These are phyloP conservation scores for Lepidurus packardi DNA, from an alignment of 1,140 invertebrate genomes.

Conservation along the genomic window DNA sequence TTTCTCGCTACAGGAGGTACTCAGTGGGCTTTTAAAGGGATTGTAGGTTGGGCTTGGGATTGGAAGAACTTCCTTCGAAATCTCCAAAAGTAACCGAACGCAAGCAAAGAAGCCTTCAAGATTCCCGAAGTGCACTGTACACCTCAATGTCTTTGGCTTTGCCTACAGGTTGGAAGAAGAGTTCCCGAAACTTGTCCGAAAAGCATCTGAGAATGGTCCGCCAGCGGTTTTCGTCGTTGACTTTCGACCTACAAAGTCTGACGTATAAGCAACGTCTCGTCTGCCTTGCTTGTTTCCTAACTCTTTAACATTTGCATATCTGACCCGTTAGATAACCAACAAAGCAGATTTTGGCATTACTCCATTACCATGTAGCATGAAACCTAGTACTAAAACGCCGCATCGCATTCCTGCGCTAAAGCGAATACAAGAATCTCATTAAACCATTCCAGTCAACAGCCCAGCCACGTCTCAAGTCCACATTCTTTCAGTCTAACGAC, in stretches of 20 bases:
- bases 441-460: background rate
- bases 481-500: no score
- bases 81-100: no score
- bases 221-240: conserved; percentile 2
- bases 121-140: background rate
- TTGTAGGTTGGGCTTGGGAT: no score
- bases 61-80: no score
- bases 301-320: background rate
- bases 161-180: no score
- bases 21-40: background rate
- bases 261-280: background rate
- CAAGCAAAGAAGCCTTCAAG: background rate
- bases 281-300: background rate
- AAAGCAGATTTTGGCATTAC: background rate
- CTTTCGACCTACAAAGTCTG: conserved; percentile 21
- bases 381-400: background rate
- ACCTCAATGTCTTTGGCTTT: no score
- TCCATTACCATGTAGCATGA: background rate
- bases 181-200: background rate
- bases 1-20: background rate
- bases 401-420: background rate
- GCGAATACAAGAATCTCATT: background rate
- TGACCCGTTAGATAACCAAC: background rate
- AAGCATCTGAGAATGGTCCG: background rate
- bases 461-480: no score